These are phyloP conservation scores for Urocyon cinereoargenteus DNA, from an alignment of 2,797 vertebrate genomes.

Conservation along the genomic window DNA sequence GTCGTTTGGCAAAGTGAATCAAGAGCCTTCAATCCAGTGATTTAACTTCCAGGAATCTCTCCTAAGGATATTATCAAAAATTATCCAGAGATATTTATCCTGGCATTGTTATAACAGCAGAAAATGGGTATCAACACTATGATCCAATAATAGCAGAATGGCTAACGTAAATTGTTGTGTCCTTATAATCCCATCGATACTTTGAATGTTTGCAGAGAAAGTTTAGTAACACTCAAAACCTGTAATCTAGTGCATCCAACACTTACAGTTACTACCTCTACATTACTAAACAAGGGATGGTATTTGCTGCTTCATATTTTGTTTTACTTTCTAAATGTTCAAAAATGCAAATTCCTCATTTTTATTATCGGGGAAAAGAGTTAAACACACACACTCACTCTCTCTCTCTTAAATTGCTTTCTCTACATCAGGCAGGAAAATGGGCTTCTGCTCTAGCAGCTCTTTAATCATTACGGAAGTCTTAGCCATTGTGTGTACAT, in stretches of 20 bases:
- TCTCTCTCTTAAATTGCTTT: neutral
- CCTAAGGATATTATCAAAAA: neutral
- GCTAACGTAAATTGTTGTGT: neutral
- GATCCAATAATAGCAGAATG: neutral
- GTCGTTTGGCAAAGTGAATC: conserved; percentile 41
- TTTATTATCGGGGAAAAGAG: neutral
- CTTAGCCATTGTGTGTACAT: neutral
- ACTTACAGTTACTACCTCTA: neutral
- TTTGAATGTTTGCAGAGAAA: neutral
- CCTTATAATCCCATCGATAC: neutral
- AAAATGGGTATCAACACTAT: neutral
- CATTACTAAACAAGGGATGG: neutral
- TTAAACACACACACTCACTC: neutral
- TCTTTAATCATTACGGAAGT: neutral
- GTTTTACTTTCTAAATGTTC: conserved; percentile 33
- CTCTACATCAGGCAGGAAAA: neutral
- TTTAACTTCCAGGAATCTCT: conserved; percentile 72
- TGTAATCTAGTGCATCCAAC: neutral
- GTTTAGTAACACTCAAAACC: neutral
- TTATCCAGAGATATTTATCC: neutral
- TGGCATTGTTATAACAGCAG: conserved; percentile 16
- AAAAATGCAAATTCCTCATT: neutral
- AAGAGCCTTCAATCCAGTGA: neutral
- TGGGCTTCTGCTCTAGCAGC: neutral
- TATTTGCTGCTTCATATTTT: conserved; percentile 26